Evolutionary conservation across 2,888 invertebrate genomes (phyloP).

Genomic region (Morpho achilles): DNA sequence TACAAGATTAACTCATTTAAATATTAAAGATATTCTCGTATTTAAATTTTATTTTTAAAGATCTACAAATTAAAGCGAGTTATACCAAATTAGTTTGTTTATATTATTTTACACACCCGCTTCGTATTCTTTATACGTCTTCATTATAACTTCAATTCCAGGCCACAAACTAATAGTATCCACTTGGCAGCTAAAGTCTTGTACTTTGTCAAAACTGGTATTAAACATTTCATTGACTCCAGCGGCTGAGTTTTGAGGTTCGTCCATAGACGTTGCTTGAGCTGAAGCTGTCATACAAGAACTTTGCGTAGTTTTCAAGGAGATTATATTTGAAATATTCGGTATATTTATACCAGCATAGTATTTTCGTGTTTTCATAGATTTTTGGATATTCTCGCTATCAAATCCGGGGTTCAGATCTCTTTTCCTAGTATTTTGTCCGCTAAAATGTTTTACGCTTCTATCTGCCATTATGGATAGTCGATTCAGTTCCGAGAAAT

Average conservation of each 20-base stretch:
- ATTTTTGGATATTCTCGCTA: constrained; percentile 59
- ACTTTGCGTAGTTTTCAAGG: constrained; percentile 51
- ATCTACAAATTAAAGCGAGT: no score
- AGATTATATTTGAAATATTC: constrained; percentile 60
- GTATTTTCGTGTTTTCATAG: constrained; percentile 34
- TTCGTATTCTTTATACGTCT: constrained; percentile 73
- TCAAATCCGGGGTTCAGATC: constrained; percentile 66
- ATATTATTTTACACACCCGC: constrained; percentile 54
- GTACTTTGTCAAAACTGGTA: constrained; percentile 29
- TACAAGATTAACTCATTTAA: no score
- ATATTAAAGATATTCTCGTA: no score
- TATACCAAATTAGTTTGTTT: no score
- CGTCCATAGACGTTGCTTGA: constrained; percentile 68
- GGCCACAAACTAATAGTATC: constrained; percentile 59
- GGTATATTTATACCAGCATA: constrained; percentile 63
- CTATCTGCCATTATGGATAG: constrained; percentile 70
- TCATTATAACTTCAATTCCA: constrained; percentile 68
- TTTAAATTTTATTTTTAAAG: no score
- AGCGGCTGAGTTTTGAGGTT: constrained; percentile 56
- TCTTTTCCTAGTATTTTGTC: constrained; percentile 53
- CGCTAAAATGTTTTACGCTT: constrained; percentile 64
- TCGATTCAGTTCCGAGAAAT: constrained; percentile 64
- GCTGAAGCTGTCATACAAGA: constrained; percentile 36
- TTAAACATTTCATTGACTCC: constrained; percentile 42
- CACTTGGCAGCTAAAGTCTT: constrained; percentile 49